Evolutionary conservation across 2,888 invertebrate genomes (phyloP).

Genomic region (Drosophila sordidapex): DNA sequence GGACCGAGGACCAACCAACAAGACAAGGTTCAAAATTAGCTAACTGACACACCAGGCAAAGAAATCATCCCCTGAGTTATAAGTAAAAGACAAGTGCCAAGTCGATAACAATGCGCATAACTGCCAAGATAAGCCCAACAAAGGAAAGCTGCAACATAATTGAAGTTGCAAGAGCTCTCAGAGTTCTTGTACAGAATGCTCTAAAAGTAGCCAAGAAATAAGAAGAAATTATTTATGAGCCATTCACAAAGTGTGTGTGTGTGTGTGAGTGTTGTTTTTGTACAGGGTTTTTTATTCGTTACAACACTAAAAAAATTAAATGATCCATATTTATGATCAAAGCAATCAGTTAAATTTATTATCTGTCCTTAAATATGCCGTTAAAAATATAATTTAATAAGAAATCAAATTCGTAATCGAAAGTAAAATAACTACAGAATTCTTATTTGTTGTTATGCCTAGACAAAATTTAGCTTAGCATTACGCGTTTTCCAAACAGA

Average conservation of each 20-base stretch:
- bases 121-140: slow-evolving; percentile 33
- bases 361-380: not conserved
- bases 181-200: not conserved
- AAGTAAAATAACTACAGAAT: not conserved
- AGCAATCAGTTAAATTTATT: not conserved
- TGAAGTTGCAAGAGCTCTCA: slow-evolving; percentile 14
- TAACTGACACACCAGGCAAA: slow-evolving; percentile 36
- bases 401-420: not conserved
- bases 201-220: not conserved
- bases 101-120: slow-evolving; percentile 36
- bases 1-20: slow-evolving; percentile 24
- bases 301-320: not conserved
- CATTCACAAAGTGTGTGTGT: not conserved
- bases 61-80: slow-evolving; percentile 49
- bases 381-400: not conserved
- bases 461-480: not conserved
- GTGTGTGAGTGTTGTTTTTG: not conserved
- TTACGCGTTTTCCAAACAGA: not conserved
- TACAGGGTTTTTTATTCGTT: not conserved
- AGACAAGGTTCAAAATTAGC: slow-evolving; percentile 49
- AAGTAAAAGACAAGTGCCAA: slow-evolving; percentile 41
- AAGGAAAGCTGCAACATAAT: slow-evolving; percentile 24
- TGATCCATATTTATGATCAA: not conserved
- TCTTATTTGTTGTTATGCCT: not conserved
- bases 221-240: not conserved